These are phyloP conservation scores for Melinaea menophilus DNA, from an alignment of 2,888 invertebrate genomes.

Conservation along the genomic window DNA sequence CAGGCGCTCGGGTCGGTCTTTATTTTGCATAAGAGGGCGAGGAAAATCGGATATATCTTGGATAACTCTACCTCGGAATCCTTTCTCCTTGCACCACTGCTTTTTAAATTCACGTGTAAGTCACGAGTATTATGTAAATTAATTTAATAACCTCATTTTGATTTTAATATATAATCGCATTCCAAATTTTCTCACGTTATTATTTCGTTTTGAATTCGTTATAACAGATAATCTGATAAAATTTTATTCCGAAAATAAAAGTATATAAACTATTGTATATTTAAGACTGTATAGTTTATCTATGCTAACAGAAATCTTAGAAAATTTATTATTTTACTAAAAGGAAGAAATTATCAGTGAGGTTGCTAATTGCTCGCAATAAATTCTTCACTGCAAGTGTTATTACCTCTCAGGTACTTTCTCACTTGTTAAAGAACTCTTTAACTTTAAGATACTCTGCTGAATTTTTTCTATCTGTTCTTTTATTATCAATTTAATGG, in stretches of 20 bases:
- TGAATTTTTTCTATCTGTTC: conserved; percentile 1
- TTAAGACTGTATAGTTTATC: too few species aligned
- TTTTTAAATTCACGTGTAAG: conserved; percentile 50
- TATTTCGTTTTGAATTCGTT: too few species aligned
- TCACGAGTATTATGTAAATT: conserved; percentile 25
- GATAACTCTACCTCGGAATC: conserved; percentile 56
- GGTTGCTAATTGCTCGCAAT: conserved; percentile 65
- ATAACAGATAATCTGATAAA: too few species aligned
- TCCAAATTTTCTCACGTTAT: too few species aligned
- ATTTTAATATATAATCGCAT: not conserved
- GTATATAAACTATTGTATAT: too few species aligned
- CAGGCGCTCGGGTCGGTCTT: conserved; percentile 27
- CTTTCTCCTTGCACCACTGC: conserved; percentile 39
- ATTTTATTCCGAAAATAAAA: too few species aligned
- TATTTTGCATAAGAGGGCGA: conserved; percentile 52
- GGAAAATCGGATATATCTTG: conserved; percentile 49
- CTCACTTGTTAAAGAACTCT: conserved; percentile 49
- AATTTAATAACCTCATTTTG: not conserved
- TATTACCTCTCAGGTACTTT: conserved; percentile 61
- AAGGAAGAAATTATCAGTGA: conserved; percentile 37
- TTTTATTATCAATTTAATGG: not conserved
- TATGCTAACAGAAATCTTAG: too few species aligned
- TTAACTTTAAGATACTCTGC: conserved; percentile 25
- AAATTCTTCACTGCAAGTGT: conserved; percentile 55
- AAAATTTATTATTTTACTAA: too few species aligned